Evolutionary conservation across 2,113 vertebrate species (phyloP).

Genomic region (Mirza zaza): DNA sequence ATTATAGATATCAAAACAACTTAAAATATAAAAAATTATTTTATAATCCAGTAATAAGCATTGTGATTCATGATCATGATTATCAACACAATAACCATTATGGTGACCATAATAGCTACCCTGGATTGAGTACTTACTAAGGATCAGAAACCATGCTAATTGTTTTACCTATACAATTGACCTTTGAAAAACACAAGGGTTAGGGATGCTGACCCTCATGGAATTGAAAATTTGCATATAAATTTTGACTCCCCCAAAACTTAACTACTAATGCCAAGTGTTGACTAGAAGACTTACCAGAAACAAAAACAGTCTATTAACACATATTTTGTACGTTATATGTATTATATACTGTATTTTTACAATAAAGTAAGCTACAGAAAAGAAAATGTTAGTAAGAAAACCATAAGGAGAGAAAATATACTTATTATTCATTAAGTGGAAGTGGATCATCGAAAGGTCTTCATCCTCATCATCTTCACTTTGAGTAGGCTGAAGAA

Average conservation of each 20-base stretch:
- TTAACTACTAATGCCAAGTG: neutral
- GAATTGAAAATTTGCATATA: neutral
- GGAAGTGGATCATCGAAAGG: neutral
- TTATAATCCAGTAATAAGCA: neutral
- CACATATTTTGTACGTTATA: neutral
- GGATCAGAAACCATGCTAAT: neutral
- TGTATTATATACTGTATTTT: neutral
- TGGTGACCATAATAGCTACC: neutral
- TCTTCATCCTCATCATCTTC: neutral
- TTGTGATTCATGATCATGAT: neutral
- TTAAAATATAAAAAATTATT: neutral
- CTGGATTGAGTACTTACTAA: neutral
- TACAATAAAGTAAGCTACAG: neutral
- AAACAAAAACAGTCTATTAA: neutral
- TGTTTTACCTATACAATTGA: neutral
- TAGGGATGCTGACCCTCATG: neutral
- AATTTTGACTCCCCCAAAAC: neutral
- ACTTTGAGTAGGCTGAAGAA: neutral
- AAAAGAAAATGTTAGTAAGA: neutral
- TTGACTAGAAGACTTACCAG: neutral
- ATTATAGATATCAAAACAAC: neutral
- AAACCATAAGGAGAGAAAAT: neutral
- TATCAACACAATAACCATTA: neutral
- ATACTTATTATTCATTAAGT: neutral
- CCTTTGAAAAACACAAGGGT: neutral